These are phyloP conservation scores for Beris morrisii DNA, from an alignment of 2,888 invertebrate genomes.

Conservation along the genomic window DNA sequence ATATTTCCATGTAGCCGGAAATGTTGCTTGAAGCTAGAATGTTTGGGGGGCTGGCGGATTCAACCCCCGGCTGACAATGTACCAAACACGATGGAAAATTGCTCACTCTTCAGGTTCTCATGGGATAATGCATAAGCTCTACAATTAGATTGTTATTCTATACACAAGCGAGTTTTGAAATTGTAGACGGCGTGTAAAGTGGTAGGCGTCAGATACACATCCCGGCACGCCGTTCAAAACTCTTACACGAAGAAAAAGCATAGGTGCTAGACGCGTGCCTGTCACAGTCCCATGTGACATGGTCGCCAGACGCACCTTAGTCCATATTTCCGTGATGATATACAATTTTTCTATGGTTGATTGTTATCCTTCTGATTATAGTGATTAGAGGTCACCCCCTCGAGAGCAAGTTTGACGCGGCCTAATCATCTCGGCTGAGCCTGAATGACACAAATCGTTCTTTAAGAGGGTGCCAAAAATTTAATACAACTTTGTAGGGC, in stretches of 20 bases:
- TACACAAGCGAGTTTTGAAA: conserved; percentile 12
- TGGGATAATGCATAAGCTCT: conserved; percentile 35
- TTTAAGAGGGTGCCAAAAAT: neutral
- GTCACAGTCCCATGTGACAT: conserved; percentile 10
- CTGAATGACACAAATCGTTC: neutral
- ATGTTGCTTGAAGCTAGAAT: conserved; percentile 17
- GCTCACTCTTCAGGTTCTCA: conserved; percentile 25
- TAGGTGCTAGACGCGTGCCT: conserved; percentile 27
- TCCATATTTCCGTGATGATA: conserved; percentile 1
- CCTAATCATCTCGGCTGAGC: neutral
- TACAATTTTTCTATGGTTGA: conserved; percentile 3
- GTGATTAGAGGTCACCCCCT: conserved; percentile 22
- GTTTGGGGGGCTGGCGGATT: neutral
- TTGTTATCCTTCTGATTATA: conserved; percentile 23
- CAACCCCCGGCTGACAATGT: conserved; percentile 8
- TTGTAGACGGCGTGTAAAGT: conserved; percentile 2
- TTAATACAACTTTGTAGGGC: neutral
- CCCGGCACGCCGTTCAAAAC: neutral
- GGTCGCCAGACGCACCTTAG: neutral
- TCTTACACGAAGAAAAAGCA: neutral
- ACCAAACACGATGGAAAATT: conserved; percentile 34
- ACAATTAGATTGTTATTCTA: conserved; percentile 32
- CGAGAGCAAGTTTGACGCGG: neutral
- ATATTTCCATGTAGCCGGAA: conserved; percentile 30
- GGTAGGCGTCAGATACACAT: too few species aligned